Conservation (phyloP, 2,888 invertebrate genomes). For the Electrophaes corylata region DNA sequence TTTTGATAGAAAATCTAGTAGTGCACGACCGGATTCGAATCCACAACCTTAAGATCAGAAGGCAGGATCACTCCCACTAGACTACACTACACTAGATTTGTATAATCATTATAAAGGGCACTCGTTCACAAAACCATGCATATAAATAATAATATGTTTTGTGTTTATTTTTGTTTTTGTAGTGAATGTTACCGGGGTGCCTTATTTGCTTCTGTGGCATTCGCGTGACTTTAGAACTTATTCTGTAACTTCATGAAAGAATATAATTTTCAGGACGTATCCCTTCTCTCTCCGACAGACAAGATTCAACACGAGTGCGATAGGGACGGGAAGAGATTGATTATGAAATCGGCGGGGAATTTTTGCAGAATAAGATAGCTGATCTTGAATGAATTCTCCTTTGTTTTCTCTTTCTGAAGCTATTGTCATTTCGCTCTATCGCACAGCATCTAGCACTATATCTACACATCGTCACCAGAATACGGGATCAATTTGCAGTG, state of each 20-base stretch:
- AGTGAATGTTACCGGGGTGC: background rate
- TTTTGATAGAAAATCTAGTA: too few species aligned
- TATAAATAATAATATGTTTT: too few species aligned
- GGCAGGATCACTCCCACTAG: too few species aligned
- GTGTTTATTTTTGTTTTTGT: background rate
- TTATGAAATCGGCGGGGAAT: constrained; percentile 65
- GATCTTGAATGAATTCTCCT: constrained; percentile 75
- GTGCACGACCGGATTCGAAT: too few species aligned
- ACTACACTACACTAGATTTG: too few species aligned
- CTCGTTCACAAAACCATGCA: too few species aligned
- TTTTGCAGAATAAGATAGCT: constrained; percentile 69
- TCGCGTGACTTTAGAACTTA: constrained; percentile 66
- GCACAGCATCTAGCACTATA: constrained; percentile 65
- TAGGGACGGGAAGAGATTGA: constrained; percentile 58
- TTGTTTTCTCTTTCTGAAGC: constrained; percentile 72
- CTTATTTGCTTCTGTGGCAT: constrained; percentile 64
- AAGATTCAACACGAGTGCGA: constrained; percentile 44
- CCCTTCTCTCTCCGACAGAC: constrained; percentile 48
- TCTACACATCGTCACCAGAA: constrained; percentile 66
- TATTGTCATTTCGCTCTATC: constrained; percentile 69
- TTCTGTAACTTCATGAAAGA: constrained; percentile 69
- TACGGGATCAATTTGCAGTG: constrained; percentile 75
- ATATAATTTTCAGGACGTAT: constrained; percentile 43
- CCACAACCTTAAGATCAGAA: too few species aligned
- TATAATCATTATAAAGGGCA: too few species aligned